A percentile compares a stretch with the other conserved stretches of the same genome.
These are phyloP conservation scores for Sceloporus tristichus DNA, from an alignment of 2,113 vertebrate genomes.

Conservation along the genomic window DNA sequence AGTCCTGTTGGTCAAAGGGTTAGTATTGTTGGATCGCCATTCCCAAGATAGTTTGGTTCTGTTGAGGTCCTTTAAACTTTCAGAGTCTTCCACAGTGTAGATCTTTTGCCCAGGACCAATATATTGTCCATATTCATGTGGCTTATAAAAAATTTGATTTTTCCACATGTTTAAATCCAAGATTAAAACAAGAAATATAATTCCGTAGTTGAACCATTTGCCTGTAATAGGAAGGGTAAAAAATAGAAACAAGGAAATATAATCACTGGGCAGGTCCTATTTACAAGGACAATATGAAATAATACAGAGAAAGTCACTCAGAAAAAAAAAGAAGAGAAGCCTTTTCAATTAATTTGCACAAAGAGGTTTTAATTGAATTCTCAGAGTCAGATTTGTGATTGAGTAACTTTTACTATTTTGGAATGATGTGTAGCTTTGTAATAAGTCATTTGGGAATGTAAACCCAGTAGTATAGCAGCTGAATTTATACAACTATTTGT, in stretches of 20 bases:
- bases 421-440: slow-evolving; percentile 58
- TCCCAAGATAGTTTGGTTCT: slow-evolving; percentile 92
- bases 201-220: slow-evolving; percentile 99
- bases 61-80: slow-evolving; percentile 91
- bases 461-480: slow-evolving; percentile 41
- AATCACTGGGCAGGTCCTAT: slow-evolving; percentile 53
- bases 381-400: slow-evolving; percentile 45
- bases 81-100: slow-evolving; percentile 92
- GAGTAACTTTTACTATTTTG: slow-evolving; percentile 57
- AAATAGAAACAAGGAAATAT: slow-evolving; percentile 66
- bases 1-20: slow-evolving; percentile 87
- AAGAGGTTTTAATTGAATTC: slow-evolving; percentile 58
- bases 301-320: slow-evolving; percentile 14
- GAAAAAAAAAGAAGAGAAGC: not conserved
- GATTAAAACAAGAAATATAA: slow-evolving; percentile 98
- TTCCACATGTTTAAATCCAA: slow-evolving; percentile 99
- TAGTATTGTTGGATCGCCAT: slow-evolving; percentile 89
- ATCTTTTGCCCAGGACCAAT: slow-evolving; percentile 96
- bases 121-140: slow-evolving; percentile 97
- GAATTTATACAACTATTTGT: slow-evolving; percentile 56
- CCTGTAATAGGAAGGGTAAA: slow-evolving; percentile 77
- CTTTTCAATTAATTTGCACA: slow-evolving; percentile 58
- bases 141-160: slow-evolving; percentile 99
- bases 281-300: slow-evolving; percentile 34
- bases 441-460: slow-evolving; percentile 62